Base-by-base conservation (phyloP, 2,888 invertebrate species). In the Homarus gammarus region DNA sequence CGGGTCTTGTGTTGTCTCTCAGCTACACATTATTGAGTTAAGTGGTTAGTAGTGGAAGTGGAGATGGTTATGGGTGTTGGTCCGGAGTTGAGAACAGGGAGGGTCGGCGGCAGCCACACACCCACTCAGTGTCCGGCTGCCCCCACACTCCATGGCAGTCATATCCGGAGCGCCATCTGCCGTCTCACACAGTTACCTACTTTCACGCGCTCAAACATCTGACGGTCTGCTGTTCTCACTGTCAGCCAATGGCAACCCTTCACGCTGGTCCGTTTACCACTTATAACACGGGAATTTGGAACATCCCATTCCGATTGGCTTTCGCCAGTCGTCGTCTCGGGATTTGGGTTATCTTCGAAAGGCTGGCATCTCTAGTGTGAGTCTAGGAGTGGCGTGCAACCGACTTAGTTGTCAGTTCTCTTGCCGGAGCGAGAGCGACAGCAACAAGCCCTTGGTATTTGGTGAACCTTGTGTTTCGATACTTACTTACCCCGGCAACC, bases 121-220 rank as follows among this genome's bases (percentile, higher is more conserved):
- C 15, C 36, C 61, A 22, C 79, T 22, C 61, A 12, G 61, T 56
- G 81, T 81, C 81, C 81, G 81, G 64, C 56, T 36, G n/a, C 33
- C 51, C 38, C 27, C 56, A 33, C 56, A 18, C 31, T 56, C 81
- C 38, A 36, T 27, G 56, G 27, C 64, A 64, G 64, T 56, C 56
- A 51, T 79, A 79, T 79, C 79, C 79, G 82, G 68, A 70, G 49
- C 33, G 51, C 86, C 86, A 87, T 87, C 79, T 87, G 86, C 86
- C 72, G 86, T 51, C 86, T 87, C 86, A 87, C 86, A 87, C 86
- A 87, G 70, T 87, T 79, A 87, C 86, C 86, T 87, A 87, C 86
- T 87, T 87, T 87, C 86, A 68, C 86, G 86, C 68, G 56, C 70
- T 72, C 86, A 79, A 68, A 72, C 86, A 87, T 81, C 86, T 87